Evolutionary conservation across 2,797 vertebrate genomes (phyloP).

Genomic region (Hephaestus fuliginosus): DNA sequence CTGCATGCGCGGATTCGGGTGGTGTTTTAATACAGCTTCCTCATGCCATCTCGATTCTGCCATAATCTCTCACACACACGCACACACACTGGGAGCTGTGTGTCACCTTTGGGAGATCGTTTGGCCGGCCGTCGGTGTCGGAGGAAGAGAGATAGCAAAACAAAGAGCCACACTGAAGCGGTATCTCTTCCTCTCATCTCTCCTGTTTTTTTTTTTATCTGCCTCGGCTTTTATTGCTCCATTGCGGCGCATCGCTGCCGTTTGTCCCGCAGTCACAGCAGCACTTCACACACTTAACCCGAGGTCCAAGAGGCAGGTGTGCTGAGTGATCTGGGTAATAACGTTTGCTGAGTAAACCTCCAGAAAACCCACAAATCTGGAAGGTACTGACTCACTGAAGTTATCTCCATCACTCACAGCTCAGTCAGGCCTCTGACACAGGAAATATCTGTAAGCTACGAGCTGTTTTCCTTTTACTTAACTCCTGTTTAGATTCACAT

Average conservation of each 20-base stretch:
- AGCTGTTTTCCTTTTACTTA: background rate
- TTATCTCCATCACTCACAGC: background rate
- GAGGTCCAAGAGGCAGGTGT: background rate
- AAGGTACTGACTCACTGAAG: background rate
- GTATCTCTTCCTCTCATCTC: constrained; percentile 61
- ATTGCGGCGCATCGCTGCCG: constrained; percentile 22
- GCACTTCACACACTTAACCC: constrained; percentile 45
- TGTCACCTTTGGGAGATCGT: constrained; percentile 55
- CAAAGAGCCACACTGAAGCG: constrained; percentile 42
- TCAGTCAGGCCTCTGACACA: background rate
- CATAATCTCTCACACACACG: constrained; percentile 8
- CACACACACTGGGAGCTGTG: constrained; percentile 12
- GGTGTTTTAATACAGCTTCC: constrained; percentile 46
- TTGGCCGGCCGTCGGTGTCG: constrained; percentile 20
- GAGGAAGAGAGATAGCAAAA: constrained; percentile 57
- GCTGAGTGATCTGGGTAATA: background rate
- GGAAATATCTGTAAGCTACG: background rate
- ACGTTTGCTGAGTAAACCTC: constrained; percentile 2
- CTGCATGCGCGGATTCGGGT: constrained; percentile 23
- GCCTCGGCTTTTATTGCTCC: constrained; percentile 61
- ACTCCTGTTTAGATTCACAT: background rate
- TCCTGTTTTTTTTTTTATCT: constrained; percentile 37
- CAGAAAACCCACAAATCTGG: background rate
- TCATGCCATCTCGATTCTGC: constrained; percentile 3
- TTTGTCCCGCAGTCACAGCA: constrained; percentile 41